Evolutionary conservation across 2,113 vertebrate species (phyloP).

Genomic region (Rhodinocichla rosea): DNA sequence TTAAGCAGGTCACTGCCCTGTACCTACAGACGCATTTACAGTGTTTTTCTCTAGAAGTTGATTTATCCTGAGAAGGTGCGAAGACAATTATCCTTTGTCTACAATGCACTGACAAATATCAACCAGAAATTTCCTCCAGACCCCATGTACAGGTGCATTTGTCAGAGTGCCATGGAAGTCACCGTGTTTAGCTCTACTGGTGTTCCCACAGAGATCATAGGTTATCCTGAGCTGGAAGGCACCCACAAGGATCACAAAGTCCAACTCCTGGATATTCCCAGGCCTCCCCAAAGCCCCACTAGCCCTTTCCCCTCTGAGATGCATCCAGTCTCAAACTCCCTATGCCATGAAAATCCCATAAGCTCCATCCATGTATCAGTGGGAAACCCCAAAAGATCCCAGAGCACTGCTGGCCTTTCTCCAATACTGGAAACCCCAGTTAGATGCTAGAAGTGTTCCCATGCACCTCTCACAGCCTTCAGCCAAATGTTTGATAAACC

Average conservation of each 20-base stretch:
- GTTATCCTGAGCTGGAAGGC: not conserved
- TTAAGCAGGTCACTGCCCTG: not conserved
- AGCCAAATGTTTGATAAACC: not conserved
- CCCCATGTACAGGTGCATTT: not conserved
- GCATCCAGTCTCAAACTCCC: not conserved
- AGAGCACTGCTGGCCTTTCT: not conserved
- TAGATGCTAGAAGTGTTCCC: not conserved
- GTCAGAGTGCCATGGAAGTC: not conserved
- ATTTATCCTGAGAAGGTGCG: not conserved
- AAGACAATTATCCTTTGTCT: not conserved
- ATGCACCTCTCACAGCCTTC: not conserved
- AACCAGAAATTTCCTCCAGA: not conserved
- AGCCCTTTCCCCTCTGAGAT: not conserved
- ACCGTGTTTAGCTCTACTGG: rapidly evolving
- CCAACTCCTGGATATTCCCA: not conserved
- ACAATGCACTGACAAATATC: not conserved
- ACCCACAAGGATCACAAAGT: not conserved
- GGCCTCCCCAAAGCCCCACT: not conserved
- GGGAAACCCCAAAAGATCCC: not conserved
- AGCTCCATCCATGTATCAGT: not conserved
- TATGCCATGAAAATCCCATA: not conserved
- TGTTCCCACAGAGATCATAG: not conserved
- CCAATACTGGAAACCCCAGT: not conserved
- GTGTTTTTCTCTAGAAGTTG: not conserved
- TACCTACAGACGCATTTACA: not conserved